A percentile compares a stretch with the other conserved stretches of the same genome.
Evolutionary conservation across 2,797 vertebrate genomes (phyloP).

Genomic region (Falco cherrug): DNA sequence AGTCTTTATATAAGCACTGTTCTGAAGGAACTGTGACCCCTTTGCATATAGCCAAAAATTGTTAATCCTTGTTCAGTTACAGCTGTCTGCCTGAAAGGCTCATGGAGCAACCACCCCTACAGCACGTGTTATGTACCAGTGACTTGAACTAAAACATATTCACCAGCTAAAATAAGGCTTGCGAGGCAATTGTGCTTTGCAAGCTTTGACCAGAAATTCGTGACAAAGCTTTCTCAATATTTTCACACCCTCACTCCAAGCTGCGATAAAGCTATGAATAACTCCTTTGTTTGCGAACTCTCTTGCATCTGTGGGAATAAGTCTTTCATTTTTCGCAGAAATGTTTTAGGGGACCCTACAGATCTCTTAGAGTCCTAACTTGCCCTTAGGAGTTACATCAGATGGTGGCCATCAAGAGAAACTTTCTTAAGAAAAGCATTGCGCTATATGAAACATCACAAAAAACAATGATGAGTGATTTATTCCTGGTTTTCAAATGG

Average conservation of each 20-base stretch:
- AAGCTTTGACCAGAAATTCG: slow-evolving; percentile 34
- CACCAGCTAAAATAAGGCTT: neutral
- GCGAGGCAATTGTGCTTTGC: neutral
- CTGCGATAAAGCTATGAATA: slow-evolving; percentile 13
- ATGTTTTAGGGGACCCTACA: neutral
- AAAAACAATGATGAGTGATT: neutral
- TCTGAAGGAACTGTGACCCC: neutral
- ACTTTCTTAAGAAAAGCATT: neutral
- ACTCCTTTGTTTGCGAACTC: slow-evolving; percentile 10
- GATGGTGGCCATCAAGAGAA: neutral
- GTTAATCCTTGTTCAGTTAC: neutral
- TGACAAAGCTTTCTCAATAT: slow-evolving; percentile 28
- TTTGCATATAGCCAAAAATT: neutral
- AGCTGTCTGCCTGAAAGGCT: neutral
- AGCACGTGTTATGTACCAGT: neutral
- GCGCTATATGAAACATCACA: neutral
- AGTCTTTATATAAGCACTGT: neutral
- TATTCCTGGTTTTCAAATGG: neutral
- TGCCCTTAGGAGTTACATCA: neutral
- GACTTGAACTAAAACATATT: neutral
- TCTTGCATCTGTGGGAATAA: neutral
- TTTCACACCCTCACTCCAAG: slow-evolving; percentile 19
- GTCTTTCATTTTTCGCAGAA: neutral
- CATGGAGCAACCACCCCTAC: neutral
- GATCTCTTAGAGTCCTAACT: neutral